Evolutionary conservation across 2,888 invertebrate genomes (phyloP), one percentile per base, ranked within the genome.

Genomic region (Drosophila paranaensis): DNA sequence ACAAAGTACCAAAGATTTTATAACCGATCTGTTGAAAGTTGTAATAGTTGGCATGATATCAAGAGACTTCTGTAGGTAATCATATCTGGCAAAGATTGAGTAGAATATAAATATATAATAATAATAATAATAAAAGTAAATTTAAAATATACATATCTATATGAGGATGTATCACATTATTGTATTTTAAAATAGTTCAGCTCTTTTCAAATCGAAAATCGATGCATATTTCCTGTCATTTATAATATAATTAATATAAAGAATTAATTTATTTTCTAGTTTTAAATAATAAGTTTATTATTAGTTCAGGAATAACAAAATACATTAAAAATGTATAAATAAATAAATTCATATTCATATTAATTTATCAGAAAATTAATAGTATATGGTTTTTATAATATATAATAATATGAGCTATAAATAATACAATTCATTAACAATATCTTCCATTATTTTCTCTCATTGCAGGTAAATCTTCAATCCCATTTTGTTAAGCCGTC

Each of bases 381-480:
- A 20, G 20, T 20, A 20, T 20, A 20, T 20, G 2, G 20, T 20
- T 20, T 20, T 2, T 20, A 20, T 20, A 20, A 20, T 20, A 20
- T 20, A 20, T 20, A 20, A 20, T 20, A 20, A 20, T 20, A 20
- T 20, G 2, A 20, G 2, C 0, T 33, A 27, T 27, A 10, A 11
- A 27, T 48, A 43, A 40, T 40, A 3, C n/a, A 40, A 6, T n/a
- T 40, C n/a, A 40, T 13, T 71, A 64, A 77, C 8, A 10, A 16
- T 39, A 56, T 40, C 25, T 39, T n/a, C n/a, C 42, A 46, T 43
- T 46, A 0, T 48, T 48, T 66, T 60, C 1, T 75, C 37, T 87
- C 40, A 5, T 87, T 84, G 16, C 74, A 84, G 84, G 84, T 84
- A 85, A 87, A 64, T 51, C 6, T 40, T 33, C n/a, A 27, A 45